Evolutionary conservation across 2,113 vertebrate genomes (phyloP).

Genomic region (Notarius lentiginosus): DNA sequence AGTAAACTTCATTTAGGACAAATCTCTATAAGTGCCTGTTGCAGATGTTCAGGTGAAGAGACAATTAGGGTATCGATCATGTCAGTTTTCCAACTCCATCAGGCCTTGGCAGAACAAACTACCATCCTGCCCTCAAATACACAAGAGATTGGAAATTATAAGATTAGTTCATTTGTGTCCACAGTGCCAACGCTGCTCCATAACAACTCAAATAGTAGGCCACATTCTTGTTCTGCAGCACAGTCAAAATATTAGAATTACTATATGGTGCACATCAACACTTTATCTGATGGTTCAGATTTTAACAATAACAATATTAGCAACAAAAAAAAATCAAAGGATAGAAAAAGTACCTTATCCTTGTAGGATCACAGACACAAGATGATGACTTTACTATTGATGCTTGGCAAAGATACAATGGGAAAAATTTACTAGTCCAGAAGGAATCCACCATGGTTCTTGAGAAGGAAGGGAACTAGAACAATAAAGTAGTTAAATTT

Average conservation of each 20-base stretch:
- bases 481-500: neutral
- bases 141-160: neutral
- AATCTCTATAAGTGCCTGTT: neutral
- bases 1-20: neutral
- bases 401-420: neutral
- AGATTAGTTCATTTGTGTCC: neutral
- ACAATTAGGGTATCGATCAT: neutral
- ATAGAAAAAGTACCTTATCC: neutral
- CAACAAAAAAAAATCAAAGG: neutral
- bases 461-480: neutral
- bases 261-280: neutral
- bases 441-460: neutral
- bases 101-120: neutral
- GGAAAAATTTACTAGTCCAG: neutral
- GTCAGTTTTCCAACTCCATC: neutral
- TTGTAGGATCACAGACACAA: neutral
- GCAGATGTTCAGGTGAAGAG: neutral
- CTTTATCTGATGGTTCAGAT: neutral
- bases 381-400: neutral
- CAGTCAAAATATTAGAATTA: neutral
- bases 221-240: neutral
- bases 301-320: neutral
- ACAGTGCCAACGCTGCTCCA: neutral
- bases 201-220: neutral
- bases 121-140: neutral